Evolutionary conservation across 2,113 vertebrate species (phyloP).

Genomic region (Chitala chitala): DNA sequence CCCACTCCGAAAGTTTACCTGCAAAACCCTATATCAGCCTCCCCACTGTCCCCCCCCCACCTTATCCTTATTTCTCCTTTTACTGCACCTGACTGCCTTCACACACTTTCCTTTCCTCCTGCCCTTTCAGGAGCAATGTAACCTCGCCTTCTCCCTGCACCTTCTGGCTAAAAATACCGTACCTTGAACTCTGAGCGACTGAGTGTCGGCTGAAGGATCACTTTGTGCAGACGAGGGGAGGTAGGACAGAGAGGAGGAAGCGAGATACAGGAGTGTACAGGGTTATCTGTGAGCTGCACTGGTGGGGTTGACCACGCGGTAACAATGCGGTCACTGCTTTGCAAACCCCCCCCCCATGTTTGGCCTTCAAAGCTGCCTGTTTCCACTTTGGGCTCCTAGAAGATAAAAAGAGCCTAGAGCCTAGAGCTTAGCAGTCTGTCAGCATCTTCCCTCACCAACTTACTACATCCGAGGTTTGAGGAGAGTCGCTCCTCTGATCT

Average conservation of each 20-base stretch:
- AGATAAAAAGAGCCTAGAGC: too few species aligned
- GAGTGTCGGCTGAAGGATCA: slow-evolving; percentile 39
- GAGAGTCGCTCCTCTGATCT: too few species aligned
- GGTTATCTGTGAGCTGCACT: background rate
- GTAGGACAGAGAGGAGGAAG: background rate
- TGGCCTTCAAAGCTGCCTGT: too few species aligned
- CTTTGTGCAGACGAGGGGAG: slow-evolving; percentile 30
- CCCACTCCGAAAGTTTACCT: background rate
- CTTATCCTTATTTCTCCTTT: slow-evolving; percentile 2
- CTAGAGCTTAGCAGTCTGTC: too few species aligned
- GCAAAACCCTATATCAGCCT: background rate
- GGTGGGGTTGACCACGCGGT: slow-evolving; percentile 21
- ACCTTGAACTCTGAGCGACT: slow-evolving; percentile 49
- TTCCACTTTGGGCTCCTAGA: too few species aligned
- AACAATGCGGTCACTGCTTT: slow-evolving; percentile 44
- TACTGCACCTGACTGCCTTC: slow-evolving; percentile 13
- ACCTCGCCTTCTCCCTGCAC: slow-evolving; percentile 16
- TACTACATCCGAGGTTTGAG: too few species aligned
- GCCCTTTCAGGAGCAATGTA: slow-evolving; percentile 12
- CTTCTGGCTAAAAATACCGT: slow-evolving; percentile 56
- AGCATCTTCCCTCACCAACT: too few species aligned
- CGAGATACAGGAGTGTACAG: background rate
- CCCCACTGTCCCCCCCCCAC: background rate
- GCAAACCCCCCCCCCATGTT: too few species aligned
- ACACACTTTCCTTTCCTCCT: slow-evolving; percentile 3